These are phyloP conservation scores for Rhagophthalmus giganteus DNA, from an alignment of 2,888 invertebrate species.

Conservation along the genomic window DNA sequence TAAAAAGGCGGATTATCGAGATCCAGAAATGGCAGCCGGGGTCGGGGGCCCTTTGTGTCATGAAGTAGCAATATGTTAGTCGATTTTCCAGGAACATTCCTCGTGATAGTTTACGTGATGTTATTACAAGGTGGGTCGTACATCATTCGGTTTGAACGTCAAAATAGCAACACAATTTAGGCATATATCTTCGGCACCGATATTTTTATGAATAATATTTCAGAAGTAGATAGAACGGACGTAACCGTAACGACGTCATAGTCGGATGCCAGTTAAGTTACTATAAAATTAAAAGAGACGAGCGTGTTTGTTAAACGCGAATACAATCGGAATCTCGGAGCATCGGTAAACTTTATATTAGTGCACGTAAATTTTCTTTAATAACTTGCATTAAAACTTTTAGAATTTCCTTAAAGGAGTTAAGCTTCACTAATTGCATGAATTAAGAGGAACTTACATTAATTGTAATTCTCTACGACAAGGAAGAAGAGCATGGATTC, in stretches of 20 bases:
- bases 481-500: constrained; percentile 35
- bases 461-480: constrained; percentile 53
- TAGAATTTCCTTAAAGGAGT: constrained; percentile 51
- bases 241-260: no score
- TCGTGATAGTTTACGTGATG: constrained; percentile 43
- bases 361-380: constrained; percentile 52
- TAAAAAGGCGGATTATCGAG: constrained; percentile 32
- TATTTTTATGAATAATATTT: not conserved
- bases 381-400: constrained; percentile 55
- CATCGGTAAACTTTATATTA: constrained; percentile 35
- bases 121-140: constrained; percentile 40
- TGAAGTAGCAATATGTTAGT: constrained; percentile 37
- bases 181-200: constrained; percentile 6
- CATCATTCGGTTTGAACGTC: constrained; percentile 38
- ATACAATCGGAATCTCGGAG: constrained; percentile 14
- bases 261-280: no score
- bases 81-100: constrained; percentile 38
- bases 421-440: constrained; percentile 54
- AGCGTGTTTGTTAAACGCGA: not conserved
- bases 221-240: no score
- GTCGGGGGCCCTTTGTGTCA: constrained; percentile 28
- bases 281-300: constrained; percentile 1
- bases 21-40: constrained; percentile 20
- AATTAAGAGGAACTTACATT: constrained; percentile 54
- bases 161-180: constrained; percentile 32